phyloP scores from a whole-genome alignment of 1,140 invertebrate genomes.

The Ganaspis sp. region DNA sequence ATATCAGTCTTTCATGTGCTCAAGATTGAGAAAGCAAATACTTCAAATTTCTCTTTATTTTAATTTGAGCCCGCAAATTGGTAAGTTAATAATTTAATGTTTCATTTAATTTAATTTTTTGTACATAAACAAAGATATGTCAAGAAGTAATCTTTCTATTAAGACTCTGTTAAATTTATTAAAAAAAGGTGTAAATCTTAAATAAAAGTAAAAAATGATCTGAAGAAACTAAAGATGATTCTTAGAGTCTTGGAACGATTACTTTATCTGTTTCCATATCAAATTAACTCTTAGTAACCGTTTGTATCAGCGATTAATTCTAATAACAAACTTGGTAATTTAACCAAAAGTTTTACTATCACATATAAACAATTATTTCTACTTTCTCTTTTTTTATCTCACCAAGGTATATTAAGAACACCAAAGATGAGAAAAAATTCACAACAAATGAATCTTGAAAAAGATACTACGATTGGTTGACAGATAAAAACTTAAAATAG shows the following conservation, averaged over 20 bases:
- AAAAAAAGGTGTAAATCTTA: neutral
- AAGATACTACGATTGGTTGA: neutral
- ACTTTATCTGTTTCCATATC: neutral
- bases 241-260: neutral
- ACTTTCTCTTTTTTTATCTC: neutral
- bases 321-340: slow-evolving; percentile 3
- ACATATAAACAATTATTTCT: slow-evolving; percentile 1
- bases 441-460: neutral
- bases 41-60: slow-evolving; percentile 16
- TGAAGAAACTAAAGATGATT: neutral
- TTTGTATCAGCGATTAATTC: neutral
- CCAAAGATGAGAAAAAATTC: neutral
- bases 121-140: neutral
- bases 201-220: neutral
- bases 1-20: slow-evolving; percentile 17
- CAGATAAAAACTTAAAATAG: slow-evolving; percentile 10
- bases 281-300: neutral
- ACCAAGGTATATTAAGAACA: neutral
- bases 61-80: neutral
- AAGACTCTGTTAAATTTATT: neutral
- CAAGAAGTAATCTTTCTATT: neutral
- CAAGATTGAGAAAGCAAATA: slow-evolving; percentile 5
- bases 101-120: neutral
- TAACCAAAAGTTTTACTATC: neutral
- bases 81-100: neutral